phyloP scores from a whole-genome alignment of 2,113 vertebrate genomes.

The Dicaeum eximium region DNA sequence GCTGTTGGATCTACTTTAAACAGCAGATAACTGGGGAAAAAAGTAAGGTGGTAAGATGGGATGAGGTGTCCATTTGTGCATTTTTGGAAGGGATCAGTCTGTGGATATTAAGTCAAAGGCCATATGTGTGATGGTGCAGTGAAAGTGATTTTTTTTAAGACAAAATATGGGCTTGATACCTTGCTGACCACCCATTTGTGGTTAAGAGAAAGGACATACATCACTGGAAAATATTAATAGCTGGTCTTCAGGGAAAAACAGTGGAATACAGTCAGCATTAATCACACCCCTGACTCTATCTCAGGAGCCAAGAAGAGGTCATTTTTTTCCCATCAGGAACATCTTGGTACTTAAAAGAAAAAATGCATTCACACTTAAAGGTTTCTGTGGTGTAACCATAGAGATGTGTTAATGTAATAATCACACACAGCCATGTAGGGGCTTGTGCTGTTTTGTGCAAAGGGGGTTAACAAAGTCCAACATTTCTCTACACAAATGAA shows the following conservation, averaged over 20 bases:
- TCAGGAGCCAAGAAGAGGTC: constrained; percentile 52
- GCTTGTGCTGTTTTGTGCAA: constrained; percentile 37
- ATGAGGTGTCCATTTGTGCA: not conserved
- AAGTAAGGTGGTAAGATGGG: not conserved
- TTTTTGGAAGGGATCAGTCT: not conserved
- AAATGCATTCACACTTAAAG: constrained; percentile 63
- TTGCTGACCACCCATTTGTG: constrained; percentile 58
- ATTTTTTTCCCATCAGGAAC: constrained; percentile 57
- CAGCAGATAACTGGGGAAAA: not conserved
- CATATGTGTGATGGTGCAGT: not conserved
- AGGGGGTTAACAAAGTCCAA: constrained; percentile 3
- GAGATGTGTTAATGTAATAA: constrained; percentile 68
- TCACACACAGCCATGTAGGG: constrained; percentile 52
- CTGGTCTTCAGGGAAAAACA: constrained; percentile 49
- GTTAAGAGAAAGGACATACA: constrained; percentile 52
- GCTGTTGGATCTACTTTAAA: not conserved
- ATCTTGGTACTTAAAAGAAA: constrained; percentile 63
- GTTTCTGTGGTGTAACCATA: constrained; percentile 64
- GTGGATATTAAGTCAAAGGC: not conserved
- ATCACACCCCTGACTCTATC: constrained; percentile 58
- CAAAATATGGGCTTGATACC: not conserved
- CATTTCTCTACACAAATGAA: not conserved
- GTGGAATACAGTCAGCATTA: constrained; percentile 46
- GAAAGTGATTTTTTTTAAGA: not conserved
- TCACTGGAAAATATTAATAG: constrained; percentile 61